Evolutionary conservation across 2,888 invertebrate species (phyloP), one percentile per base, ranked within the genome.

Genomic region (Molanna angustata): DNA sequence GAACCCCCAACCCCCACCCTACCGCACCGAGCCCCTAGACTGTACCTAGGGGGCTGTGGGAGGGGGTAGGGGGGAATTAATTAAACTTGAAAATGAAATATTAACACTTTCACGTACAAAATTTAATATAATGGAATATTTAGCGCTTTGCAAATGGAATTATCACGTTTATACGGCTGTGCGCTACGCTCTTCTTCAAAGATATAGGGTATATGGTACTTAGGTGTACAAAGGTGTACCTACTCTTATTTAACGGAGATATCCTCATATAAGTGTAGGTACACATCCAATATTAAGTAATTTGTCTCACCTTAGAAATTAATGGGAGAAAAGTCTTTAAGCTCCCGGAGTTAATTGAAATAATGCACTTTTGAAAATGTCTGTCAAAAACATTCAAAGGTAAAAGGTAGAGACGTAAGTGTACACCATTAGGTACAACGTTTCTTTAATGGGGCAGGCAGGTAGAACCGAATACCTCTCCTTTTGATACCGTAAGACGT

Each of bases 51-150:
- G 4, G 18, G 37, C 16, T 41, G 52, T 16, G 42, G 42, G 19
- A 47, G 46, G 33, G 27, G 49, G 44, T 48, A 40, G 21, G 72
- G 73, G 69, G 66, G 73, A 74, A 74, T 75, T 76, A 76, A 77
- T 77, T 75, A 73, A 77, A 74, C 72, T 76, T 74, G 69, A 71
- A 74, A 75, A 76, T 77, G 74, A 76, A 76, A 76, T 76, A 77
- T 77, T 76, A 76, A 76, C 76, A 74, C 75, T 74, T 76, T 72
- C 74, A 68, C 71, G 74, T 75, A 72, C 75, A 76, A 74, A 75
- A 76, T 77, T 73, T 75, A 75, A 76, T 77, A 73, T 59, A 59
- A 59, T 59, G 54, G 56, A 58, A 58, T 56, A 56, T 56, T 58
- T 71, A 62, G 72, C 42, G 53, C 49, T 46, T 41, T 44, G 52